phyloP scores from a whole-genome alignment of 2,888 invertebrate species.

The Nomada goodeniana region DNA sequence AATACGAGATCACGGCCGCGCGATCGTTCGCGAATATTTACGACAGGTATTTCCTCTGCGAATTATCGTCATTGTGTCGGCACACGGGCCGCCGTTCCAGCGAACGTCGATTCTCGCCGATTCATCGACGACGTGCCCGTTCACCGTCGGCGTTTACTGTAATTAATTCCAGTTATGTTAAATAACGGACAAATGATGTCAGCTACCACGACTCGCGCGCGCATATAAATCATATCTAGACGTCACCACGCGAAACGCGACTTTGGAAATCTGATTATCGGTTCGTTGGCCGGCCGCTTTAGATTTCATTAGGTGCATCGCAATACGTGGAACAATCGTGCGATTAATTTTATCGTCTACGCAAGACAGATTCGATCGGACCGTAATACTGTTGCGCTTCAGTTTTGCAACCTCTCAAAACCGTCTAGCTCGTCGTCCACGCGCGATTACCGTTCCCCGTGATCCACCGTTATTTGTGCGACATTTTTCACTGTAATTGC shows the following conservation, averaged over 20 bases:
- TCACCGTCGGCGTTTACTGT: constrained; percentile 4
- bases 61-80: constrained; percentile 47
- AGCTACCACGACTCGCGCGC: constrained; percentile 38
- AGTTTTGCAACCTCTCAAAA: too few relatives aligned
- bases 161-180: constrained; percentile 69
- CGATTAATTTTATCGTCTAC: too few relatives aligned
- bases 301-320: not conserved
- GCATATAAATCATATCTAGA: constrained; percentile 32
- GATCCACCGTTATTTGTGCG: too few relatives aligned
- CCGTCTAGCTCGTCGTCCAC: too few relatives aligned
- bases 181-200: constrained; percentile 59
- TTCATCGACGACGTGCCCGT: constrained; percentile 9
- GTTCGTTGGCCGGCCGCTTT: constrained; percentile 29
- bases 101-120: constrained; percentile 14
- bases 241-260: constrained; percentile 50
- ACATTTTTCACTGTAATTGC: too few relatives aligned
- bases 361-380: too few relatives aligned
- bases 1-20: constrained; percentile 11
- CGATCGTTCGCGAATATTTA: constrained; percentile 57
- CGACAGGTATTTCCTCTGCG: constrained; percentile 60
- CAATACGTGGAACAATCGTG: too few relatives aligned
- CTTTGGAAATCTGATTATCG: constrained; percentile 55
- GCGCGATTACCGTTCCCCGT: too few relatives aligned
- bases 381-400: too few relatives aligned
- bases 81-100: constrained; percentile 24